Percentiles rank a stretch among this genome's conserved stretches.
Conservation (phyloP, 2,888 invertebrate genomes). For the Leucophenga maculata region DNA sequence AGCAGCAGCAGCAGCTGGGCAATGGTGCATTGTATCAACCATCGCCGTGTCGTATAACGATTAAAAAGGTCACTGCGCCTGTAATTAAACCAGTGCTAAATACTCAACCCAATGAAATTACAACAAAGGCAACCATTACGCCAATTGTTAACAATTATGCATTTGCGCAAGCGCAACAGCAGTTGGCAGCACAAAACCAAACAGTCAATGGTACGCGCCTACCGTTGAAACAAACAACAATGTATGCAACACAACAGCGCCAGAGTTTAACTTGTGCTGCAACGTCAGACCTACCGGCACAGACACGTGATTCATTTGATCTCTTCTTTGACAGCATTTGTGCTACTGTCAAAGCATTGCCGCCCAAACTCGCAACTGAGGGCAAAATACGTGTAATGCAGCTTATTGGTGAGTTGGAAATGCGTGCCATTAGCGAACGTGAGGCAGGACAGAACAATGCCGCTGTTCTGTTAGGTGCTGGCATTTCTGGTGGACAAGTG, state of each 20-base stretch:
- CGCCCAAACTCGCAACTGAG: conserved; percentile 58
- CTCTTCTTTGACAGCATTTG: conserved; percentile 61
- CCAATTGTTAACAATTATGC: conserved; percentile 47
- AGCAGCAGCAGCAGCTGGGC: conserved; percentile 11
- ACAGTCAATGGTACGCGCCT: too few species aligned
- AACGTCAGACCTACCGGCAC: conserved; percentile 24
- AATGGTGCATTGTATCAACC: conserved; percentile 19
- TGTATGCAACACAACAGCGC: conserved; percentile 31
- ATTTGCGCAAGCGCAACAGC: conserved; percentile 34
- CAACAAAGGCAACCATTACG: conserved; percentile 58
- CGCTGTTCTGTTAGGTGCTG: too few species aligned
- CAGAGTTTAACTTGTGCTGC: conserved; percentile 33
- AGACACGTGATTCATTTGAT: conserved; percentile 53
- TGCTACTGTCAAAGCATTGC: conserved; percentile 54
- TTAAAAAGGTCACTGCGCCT: conserved; percentile 54
- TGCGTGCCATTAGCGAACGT: conserved; percentile 53
- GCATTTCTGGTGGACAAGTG: neutral
- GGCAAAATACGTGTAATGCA: conserved; percentile 62
- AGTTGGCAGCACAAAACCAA: conserved; percentile 28
- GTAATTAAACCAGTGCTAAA: conserved; percentile 16
- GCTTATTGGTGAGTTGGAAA: conserved; percentile 52
- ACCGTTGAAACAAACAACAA: neutral
- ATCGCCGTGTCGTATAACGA: conserved; percentile 57
- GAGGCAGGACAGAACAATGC: conserved; percentile 34
- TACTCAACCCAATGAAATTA: conserved; percentile 48